These are phyloP conservation scores for Drosophila ohnishii DNA, from an alignment of 1,140 invertebrate genomes.

Conservation along the genomic window DNA sequence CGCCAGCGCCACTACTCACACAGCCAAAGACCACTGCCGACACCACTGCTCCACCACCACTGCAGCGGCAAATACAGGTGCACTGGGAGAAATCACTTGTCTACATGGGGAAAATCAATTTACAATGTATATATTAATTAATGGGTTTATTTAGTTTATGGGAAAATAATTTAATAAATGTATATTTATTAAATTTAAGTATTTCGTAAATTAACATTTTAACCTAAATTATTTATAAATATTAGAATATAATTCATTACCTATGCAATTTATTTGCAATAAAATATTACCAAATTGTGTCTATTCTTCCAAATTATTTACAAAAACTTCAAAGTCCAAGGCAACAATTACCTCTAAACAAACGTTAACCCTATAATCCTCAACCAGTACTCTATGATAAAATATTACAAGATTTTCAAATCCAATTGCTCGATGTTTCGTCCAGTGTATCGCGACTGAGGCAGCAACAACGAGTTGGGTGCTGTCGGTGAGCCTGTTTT, in stretches of 20 bases:
- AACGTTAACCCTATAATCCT: background rate
- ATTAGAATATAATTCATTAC: too few relatives aligned
- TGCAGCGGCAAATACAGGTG: slow-evolving; percentile 15
- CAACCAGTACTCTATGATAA: background rate
- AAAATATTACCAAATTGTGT: background rate
- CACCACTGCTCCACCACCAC: slow-evolving; percentile 23
- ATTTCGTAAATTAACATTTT: too few relatives aligned
- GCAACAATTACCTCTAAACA: background rate
- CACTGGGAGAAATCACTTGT: background rate
- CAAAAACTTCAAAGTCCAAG: background rate
- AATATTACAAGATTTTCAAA: background rate
- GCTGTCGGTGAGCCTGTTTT: slow-evolving; percentile 79
- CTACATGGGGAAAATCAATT: background rate
- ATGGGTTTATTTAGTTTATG: too few relatives aligned
- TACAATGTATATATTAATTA: background rate
- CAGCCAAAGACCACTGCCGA: slow-evolving; percentile 46
- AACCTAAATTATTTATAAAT: too few relatives aligned
- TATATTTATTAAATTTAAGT: too few relatives aligned
- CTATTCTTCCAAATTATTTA: background rate
- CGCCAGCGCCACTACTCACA: slow-evolving; percentile 62
- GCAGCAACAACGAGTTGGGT: slow-evolving; percentile 56
- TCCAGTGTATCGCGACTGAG: slow-evolving; percentile 9
- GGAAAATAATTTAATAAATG: too few relatives aligned
- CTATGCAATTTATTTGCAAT: too few relatives aligned
- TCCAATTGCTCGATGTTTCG: background rate